These are phyloP conservation scores for Chloromyia formosa DNA, from an alignment of 2,888 invertebrate species.

Conservation along the genomic window DNA sequence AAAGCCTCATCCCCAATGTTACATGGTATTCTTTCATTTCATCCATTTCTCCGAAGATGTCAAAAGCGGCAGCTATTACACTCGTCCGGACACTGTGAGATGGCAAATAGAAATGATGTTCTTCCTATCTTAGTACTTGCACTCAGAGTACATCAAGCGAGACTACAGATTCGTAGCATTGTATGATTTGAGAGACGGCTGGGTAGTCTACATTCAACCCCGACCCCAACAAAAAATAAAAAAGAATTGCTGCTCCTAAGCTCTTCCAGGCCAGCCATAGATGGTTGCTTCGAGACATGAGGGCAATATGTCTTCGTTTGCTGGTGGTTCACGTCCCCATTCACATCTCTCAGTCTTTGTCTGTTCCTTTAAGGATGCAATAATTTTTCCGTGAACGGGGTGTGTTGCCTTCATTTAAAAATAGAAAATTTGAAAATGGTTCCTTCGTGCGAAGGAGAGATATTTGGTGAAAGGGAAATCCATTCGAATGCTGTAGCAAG, in stretches of 20 bases:
- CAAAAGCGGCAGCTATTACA: background rate
- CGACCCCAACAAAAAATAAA: conserved; percentile 22
- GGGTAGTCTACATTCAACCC: conserved; percentile 15
- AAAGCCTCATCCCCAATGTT: too few species aligned
- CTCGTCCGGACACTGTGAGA: background rate
- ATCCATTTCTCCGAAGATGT: conserved; percentile 10
- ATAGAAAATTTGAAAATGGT: conserved; percentile 30
- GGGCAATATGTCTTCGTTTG: conserved; percentile 43
- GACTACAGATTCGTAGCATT: background rate
- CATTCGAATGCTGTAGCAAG: too few species aligned
- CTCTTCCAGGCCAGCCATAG: conserved; percentile 12
- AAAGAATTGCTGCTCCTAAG: conserved; percentile 27
- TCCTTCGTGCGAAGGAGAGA: background rate
- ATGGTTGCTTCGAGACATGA: conserved; percentile 40
- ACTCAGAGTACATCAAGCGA: conserved; percentile 24
- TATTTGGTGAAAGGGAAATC: background rate
- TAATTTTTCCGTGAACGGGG: conserved; percentile 43
- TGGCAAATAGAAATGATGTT: conserved; percentile 21
- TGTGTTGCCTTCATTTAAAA: conserved; percentile 40
- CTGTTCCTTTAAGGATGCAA: conserved; percentile 48
- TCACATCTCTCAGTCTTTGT: conserved; percentile 46
- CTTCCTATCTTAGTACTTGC: conserved; percentile 5
- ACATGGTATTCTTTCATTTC: conserved; percentile 8
- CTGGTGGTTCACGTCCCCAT: conserved; percentile 37
- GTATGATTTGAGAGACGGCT: background rate